Evolutionary conservation across 1,140 invertebrate species (phyloP).

Genomic region (Gonioctena quinquepunctata): DNA sequence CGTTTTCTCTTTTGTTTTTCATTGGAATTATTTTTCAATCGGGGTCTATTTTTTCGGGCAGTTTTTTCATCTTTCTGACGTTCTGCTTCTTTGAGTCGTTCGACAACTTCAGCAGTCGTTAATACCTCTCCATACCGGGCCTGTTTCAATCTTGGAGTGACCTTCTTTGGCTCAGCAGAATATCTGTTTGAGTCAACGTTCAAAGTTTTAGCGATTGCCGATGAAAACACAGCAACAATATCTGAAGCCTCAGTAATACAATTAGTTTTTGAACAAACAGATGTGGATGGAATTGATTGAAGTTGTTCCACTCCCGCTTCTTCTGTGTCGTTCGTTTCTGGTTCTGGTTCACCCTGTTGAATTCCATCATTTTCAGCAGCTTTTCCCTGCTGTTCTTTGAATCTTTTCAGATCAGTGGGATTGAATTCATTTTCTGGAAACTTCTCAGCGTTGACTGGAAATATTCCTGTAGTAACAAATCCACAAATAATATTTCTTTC

Average conservation of each 20-base stretch:
- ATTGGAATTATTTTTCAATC: background rate
- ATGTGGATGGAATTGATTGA: background rate
- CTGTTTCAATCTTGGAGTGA: background rate
- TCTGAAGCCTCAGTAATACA: background rate
- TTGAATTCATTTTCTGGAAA: conserved; percentile 20
- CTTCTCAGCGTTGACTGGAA: conserved; percentile 19
- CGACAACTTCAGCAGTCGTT: background rate
- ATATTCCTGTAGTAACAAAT: conserved; percentile 23
- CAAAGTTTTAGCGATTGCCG: background rate
- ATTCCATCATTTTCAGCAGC: background rate
- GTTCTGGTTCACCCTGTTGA: background rate
- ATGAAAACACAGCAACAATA: background rate
- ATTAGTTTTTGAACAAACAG: background rate
- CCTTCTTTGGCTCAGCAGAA: background rate
- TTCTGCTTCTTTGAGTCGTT: conserved; percentile 1
- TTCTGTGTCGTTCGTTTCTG: background rate
- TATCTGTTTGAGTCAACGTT: background rate
- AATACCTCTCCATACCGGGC: background rate
- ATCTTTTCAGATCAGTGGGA: conserved; percentile 2
- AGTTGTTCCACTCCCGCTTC: background rate
- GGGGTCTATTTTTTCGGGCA: background rate
- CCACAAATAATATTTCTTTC: conserved; percentile 25
- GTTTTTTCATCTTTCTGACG: background rate
- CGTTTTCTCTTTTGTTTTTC: background rate
- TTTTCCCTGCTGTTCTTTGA: background rate